Conservation (phyloP, 2,797 vertebrate genomes). For the Phataginus tricuspis region DNA sequence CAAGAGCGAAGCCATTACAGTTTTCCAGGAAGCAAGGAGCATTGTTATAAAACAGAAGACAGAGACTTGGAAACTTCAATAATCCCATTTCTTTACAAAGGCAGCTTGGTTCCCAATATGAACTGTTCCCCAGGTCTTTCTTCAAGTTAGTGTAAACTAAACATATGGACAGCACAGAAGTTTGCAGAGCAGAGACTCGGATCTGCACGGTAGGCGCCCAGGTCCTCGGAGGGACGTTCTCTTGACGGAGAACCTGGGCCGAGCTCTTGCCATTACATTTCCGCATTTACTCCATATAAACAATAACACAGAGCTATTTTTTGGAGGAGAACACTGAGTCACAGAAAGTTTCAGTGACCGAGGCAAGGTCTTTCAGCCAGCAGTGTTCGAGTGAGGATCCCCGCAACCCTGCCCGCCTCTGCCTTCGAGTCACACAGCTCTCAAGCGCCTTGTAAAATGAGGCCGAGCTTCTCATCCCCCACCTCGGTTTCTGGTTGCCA, state of each 20-base stretch:
- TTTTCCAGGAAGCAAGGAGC: not conserved
- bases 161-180: not conserved
- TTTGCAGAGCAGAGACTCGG: not conserved
- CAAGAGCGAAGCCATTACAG: not conserved
- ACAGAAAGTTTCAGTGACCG: not conserved
- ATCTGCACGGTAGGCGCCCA: not conserved
- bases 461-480: not conserved
- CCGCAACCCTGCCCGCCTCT: fast-evolving
- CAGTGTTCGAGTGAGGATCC: not conserved
- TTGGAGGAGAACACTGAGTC: not conserved
- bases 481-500: not conserved
- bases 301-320: not conserved
- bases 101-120: not conserved
- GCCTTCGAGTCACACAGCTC: not conserved
- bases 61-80: not conserved
- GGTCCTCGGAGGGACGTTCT: not conserved
- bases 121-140: not conserved
- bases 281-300: not conserved
- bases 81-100: not conserved
- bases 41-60: not conserved
- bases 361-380: not conserved
- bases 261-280: not conserved
- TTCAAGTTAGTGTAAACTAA: not conserved
- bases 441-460: not conserved
- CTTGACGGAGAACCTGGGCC: not conserved